Evolutionary conservation across 2,888 invertebrate species (phyloP).

Genomic region (Bugulina stolonifera): DNA sequence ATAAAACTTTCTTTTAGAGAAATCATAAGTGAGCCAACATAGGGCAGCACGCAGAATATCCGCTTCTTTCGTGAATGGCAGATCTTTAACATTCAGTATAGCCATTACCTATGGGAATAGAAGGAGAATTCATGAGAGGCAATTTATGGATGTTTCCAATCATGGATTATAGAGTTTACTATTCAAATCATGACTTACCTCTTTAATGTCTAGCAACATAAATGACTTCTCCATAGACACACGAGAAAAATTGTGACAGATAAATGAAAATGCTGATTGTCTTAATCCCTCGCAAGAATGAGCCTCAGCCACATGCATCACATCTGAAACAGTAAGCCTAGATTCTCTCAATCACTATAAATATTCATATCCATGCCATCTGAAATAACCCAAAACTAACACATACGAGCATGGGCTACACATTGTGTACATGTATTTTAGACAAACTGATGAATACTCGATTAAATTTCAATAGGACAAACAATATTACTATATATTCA

Average conservation of each 20-base stretch:
- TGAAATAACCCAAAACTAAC: too few relatives aligned
- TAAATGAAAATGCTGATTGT: background rate
- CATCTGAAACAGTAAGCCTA: background rate
- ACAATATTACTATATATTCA: too few relatives aligned
- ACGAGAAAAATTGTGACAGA: background rate
- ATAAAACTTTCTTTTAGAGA: background rate
- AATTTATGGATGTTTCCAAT: too few relatives aligned
- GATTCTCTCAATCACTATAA: too few relatives aligned
- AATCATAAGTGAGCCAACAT: background rate
- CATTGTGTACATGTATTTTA: too few relatives aligned
- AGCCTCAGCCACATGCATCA: background rate
- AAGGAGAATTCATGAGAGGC: too few relatives aligned
- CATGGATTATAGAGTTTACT: too few relatives aligned
- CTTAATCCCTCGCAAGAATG: background rate
- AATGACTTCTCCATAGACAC: background rate
- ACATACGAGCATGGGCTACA: too few relatives aligned
- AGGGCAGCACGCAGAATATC: background rate
- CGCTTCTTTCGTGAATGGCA: background rate
- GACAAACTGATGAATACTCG: too few relatives aligned
- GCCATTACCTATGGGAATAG: background rate
- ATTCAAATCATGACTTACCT: background rate
- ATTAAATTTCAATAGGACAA: too few relatives aligned
- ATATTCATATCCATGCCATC: too few relatives aligned
- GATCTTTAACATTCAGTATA: background rate
- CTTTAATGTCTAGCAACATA: background rate